phyloP scores from a whole-genome alignment of 2,113 vertebrate genomes.

The Bolborhynchus lineola region DNA sequence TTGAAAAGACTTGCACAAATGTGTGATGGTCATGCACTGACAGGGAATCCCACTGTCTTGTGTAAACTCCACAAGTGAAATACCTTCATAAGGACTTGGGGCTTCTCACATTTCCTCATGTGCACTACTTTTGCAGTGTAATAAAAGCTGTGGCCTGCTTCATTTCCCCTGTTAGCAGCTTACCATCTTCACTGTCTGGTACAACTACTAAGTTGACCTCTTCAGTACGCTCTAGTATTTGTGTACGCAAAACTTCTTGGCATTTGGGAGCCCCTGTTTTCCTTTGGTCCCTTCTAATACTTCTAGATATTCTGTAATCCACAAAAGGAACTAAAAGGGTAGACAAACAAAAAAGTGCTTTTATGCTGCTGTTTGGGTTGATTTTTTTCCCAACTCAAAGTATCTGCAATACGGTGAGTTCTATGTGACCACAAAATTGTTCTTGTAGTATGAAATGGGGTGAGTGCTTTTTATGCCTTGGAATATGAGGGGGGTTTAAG shows the following conservation, averaged over 20 bases:
- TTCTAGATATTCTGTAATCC: background rate
- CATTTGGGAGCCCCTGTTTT: background rate
- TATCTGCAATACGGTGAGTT: background rate
- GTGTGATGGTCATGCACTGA: background rate
- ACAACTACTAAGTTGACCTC: background rate
- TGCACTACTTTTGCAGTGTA: background rate
- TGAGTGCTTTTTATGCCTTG: background rate
- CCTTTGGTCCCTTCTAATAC: background rate
- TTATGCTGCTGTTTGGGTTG: background rate
- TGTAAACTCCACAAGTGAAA: background rate
- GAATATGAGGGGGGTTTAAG: background rate
- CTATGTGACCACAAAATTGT: background rate
- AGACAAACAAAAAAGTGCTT: background rate
- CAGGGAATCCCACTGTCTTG: background rate
- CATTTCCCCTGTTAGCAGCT: background rate
- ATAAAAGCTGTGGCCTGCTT: background rate
- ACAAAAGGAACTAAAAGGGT: background rate
- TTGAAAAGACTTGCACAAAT: background rate
- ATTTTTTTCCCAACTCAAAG: background rate
- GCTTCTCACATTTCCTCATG: background rate
- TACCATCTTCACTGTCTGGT: background rate
- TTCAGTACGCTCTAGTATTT: background rate
- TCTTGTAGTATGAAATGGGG: background rate
- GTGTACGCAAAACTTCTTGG: background rate
- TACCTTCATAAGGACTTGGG: background rate